phyloP scores from a whole-genome alignment of 2,113 vertebrate genomes.

The Apus apus region DNA sequence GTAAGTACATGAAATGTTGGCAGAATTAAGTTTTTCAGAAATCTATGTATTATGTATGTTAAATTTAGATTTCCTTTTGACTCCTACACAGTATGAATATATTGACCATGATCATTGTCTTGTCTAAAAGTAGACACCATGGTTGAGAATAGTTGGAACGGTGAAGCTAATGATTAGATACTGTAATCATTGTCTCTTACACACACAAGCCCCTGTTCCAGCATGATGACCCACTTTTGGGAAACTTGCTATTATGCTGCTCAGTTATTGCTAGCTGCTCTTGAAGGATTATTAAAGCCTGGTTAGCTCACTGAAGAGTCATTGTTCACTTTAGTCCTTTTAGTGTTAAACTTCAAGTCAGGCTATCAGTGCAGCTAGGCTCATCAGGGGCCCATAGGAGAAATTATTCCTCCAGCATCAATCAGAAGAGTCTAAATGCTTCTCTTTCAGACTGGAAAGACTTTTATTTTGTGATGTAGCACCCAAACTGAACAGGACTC shows the following conservation, averaged over 20 bases:
- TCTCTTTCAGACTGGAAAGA: conserved; percentile 33
- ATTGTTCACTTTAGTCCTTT: conserved; percentile 51
- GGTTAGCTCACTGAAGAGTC: conserved; percentile 65
- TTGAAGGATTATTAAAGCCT: conserved; percentile 66
- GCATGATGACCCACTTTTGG: conserved; percentile 57
- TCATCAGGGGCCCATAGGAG: neutral
- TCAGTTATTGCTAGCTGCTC: conserved; percentile 40
- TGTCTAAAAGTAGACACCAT: conserved; percentile 15
- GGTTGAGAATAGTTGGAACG: neutral
- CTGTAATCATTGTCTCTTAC: conserved; percentile 36
- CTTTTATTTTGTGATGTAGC: conserved; percentile 13
- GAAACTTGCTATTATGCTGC: conserved; percentile 46
- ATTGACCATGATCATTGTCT: neutral
- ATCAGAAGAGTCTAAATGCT: conserved; percentile 43
- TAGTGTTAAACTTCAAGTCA: conserved; percentile 38
- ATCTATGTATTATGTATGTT: neutral
- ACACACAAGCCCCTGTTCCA: conserved; percentile 46
- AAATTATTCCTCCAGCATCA: conserved; percentile 22
- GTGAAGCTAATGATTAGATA: conserved; percentile 22
- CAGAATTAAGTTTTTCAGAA: neutral
- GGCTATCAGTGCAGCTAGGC: conserved; percentile 1
- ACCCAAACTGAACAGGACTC: conserved; percentile 52
- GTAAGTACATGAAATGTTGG: neutral
- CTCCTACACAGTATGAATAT: neutral
- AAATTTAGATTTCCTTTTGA: neutral